Conservation (phyloP, 2,888 invertebrate species). For the Colletes collaris region DNA sequence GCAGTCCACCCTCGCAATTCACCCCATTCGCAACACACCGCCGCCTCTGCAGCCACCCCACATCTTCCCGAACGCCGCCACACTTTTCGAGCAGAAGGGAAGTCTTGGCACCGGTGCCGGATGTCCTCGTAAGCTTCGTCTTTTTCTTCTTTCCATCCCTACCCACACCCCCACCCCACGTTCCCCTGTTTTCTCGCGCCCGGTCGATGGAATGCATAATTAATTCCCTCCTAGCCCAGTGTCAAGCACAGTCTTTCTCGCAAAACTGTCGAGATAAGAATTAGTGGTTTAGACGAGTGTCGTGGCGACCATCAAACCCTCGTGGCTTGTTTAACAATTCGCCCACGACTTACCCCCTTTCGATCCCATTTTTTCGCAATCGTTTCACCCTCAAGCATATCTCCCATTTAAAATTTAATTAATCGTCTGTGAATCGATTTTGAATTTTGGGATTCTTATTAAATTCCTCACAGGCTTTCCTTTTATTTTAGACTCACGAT, state of each 20-base stretch:
- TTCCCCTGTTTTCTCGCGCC: constrained; percentile 28
- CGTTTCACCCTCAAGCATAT: too few relatives aligned
- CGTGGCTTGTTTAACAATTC: too few relatives aligned
- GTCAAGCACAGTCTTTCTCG: constrained; percentile 58
- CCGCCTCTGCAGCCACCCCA: neutral
- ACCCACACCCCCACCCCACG: too few relatives aligned
- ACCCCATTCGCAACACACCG: neutral
- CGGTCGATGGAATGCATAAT: constrained; percentile 68
- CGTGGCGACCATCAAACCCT: neutral
- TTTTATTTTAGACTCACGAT: too few relatives aligned
- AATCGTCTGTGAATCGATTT: too few relatives aligned
- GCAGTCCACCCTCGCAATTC: constrained; percentile 37
- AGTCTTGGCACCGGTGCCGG: constrained; percentile 16
- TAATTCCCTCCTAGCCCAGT: constrained; percentile 60
- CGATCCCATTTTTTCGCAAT: too few relatives aligned
- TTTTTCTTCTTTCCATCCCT: neutral
- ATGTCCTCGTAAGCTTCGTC: neutral
- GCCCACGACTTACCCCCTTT: too few relatives aligned
- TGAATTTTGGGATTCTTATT: too few relatives aligned
- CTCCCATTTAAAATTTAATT: too few relatives aligned
- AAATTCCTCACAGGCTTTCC: too few relatives aligned
- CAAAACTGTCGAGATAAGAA: constrained; percentile 59
- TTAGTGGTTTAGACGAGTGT: constrained; percentile 52
- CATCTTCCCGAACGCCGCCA: neutral
- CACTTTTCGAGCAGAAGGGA: constrained; percentile 11